phyloP scores from a whole-genome alignment of 2,888 invertebrate species.

The Embidobia sp. region DNA sequence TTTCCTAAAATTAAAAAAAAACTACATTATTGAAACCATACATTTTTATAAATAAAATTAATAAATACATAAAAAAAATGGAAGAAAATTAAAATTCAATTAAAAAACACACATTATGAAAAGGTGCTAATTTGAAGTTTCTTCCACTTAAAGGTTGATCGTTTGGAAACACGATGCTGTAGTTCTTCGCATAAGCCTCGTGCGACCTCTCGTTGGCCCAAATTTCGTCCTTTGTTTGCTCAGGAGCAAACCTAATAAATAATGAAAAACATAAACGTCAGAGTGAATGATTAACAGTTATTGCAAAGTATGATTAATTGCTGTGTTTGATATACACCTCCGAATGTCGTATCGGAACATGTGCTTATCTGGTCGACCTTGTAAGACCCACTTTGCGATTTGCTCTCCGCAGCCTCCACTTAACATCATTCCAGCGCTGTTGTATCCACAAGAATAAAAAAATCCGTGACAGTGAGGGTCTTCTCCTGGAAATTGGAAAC shows the following conservation, averaged over 20 bases:
- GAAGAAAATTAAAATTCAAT: background rate
- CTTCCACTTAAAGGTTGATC: constrained; percentile 92
- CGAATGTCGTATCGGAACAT: constrained; percentile 94
- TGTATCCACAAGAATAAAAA: constrained; percentile 94
- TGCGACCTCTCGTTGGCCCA: constrained; percentile 93
- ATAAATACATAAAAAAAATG: constrained; percentile 7
- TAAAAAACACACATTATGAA: constrained; percentile 87
- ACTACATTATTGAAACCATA: background rate
- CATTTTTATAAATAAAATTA: background rate
- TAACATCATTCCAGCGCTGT: constrained; percentile 96
- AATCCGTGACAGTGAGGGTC: constrained; percentile 84
- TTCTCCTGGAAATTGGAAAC: constrained; percentile 79
- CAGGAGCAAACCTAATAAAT: constrained; percentile 87
- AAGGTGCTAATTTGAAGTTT: constrained; percentile 86
- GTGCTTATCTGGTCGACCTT: constrained; percentile 91
- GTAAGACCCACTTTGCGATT: constrained; percentile 91
- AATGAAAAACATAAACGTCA: too few species aligned
- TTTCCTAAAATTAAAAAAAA: constrained; percentile 81
- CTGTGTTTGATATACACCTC: constrained; percentile 74
- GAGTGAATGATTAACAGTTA: too few species aligned
- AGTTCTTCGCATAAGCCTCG: constrained; percentile 94
- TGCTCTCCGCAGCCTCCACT: constrained; percentile 94
- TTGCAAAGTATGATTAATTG: too few species aligned
- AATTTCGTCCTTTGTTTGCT: constrained; percentile 86
- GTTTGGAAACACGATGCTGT: constrained; percentile 90